Evolutionary conservation across 2,113 vertebrate species (phyloP).

Genomic region (Apaloderma vittatum): DNA sequence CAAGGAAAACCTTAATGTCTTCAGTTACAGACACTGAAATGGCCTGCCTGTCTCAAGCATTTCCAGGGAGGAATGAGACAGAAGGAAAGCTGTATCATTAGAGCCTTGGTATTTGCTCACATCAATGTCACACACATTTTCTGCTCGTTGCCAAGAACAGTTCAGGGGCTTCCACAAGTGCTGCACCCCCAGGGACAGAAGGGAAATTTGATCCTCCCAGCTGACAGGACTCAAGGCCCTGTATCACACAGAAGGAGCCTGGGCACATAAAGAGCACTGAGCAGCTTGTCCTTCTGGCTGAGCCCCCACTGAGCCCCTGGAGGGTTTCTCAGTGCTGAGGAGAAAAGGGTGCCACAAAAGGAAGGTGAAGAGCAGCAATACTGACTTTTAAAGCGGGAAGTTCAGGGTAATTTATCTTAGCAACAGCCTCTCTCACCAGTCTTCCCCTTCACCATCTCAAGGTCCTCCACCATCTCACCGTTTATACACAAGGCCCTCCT

Average conservation of each 20-base stretch:
- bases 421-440: neutral
- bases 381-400: neutral
- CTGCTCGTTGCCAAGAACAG: neutral
- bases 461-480: neutral
- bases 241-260: neutral
- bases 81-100: slow-evolving; percentile 22
- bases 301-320: neutral
- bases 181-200: neutral
- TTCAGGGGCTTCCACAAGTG: neutral
- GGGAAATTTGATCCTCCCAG: neutral
- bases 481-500: neutral
- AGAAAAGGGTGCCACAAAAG: neutral
- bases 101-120: slow-evolving; percentile 35
- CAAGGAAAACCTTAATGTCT: slow-evolving; percentile 5
- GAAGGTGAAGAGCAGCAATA: neutral
- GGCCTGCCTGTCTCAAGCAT: neutral
- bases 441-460: neutral
- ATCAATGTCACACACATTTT: neutral
- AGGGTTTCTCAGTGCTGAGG: neutral
- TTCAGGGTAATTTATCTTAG: slow-evolving; percentile 13
- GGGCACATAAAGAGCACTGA: neutral
- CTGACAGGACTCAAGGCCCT: neutral
- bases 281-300: neutral
- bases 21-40: neutral
- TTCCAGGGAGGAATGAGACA: neutral